Percentiles rank a stretch among this genome's conserved stretches.
Conservation (phyloP, 1,140 invertebrate genomes). For the Antheraea pernyi region DNA sequence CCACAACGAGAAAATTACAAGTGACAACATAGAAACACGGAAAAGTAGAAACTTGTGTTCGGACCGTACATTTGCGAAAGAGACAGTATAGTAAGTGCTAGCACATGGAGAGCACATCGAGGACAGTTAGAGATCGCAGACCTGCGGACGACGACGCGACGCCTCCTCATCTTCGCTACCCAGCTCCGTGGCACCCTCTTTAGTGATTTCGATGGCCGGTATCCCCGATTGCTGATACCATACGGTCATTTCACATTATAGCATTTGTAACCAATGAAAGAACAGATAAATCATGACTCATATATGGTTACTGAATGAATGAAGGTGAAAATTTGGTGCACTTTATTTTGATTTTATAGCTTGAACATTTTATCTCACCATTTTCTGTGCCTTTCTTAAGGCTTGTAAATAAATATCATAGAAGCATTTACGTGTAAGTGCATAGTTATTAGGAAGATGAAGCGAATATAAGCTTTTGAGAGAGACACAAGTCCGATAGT, state of each 20-base stretch:
- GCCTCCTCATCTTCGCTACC: constrained; percentile 80
- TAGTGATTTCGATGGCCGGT: constrained; percentile 91
- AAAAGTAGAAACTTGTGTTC: constrained; percentile 70
- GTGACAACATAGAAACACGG: constrained; percentile 44
- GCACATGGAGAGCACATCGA: constrained; percentile 76
- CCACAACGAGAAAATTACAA: constrained; percentile 57
- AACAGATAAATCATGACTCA: constrained; percentile 9
- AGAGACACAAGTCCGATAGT: constrained; percentile 23
- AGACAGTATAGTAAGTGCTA: constrained; percentile 71
- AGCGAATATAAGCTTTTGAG: constrained; percentile 9
- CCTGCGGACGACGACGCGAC: constrained; percentile 74
- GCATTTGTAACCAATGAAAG: constrained; percentile 41
- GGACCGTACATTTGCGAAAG: constrained; percentile 67
- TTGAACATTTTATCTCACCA: constrained; percentile 8
- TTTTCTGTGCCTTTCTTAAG: neutral
- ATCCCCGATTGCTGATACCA: constrained; percentile 77
- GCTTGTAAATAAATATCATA: constrained; percentile 8
- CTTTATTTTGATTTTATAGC: neutral
- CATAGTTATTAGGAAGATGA: neutral
- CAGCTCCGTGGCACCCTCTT: constrained; percentile 83
- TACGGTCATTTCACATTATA: constrained; percentile 68
- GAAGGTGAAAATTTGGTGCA: constrained; percentile 9
- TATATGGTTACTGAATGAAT: constrained; percentile 6
- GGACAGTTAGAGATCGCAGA: constrained; percentile 74
- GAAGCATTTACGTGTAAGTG: neutral